Evolutionary conservation across 2,113 vertebrate species (phyloP), one percentile per base, ranked within the genome.

Genomic region (Octodon degus): DNA sequence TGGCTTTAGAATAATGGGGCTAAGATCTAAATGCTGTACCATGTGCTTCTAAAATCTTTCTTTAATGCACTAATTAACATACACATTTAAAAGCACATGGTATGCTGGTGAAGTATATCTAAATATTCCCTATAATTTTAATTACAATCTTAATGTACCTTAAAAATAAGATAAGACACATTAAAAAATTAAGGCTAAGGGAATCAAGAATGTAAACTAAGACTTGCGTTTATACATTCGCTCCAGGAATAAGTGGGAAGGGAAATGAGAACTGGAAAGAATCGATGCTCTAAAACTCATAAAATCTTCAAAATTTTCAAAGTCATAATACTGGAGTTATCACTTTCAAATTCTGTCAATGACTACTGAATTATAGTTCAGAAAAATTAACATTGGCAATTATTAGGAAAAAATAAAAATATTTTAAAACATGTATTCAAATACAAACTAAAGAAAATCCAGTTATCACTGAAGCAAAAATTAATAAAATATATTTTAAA

Each of bases 41-140:
- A 22, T 65, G 32, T 85, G 47, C 74, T 94, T 87, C 86, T 74
- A 34, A 90, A 90, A 81, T 62, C 30, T 76, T 92, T 79, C 12
- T 67, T 67, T 83, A 77, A 60, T 90, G 24, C 5, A 83, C 11
- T 74, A 34, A 87, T 87, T 85, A 86, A 43, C 22, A 60, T 86
- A 47, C 10, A 53, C 43, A 94, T n/a, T 90, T 72, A 58, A 83
- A 88, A 81, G 34, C 19, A 79, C 32, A 65, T 76, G 32, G 10
- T 60, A 50, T 34, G 43, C 27, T 13, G 70, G 24, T 32, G 55
- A 5, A 90, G 47, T 27, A 27, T 76, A 47, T 14, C 24, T 77
- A 47, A 77, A 77, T 25, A 20, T 60, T 53, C 2, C 67, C 22
- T 74, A 1, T 43, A 79, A 81, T 62, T 89, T 95, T 90, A 89